Evolutionary conservation across 2,797 vertebrate species (phyloP), one percentile per base, ranked within the genome.

Genomic region (Eidolon dupreanum): DNA sequence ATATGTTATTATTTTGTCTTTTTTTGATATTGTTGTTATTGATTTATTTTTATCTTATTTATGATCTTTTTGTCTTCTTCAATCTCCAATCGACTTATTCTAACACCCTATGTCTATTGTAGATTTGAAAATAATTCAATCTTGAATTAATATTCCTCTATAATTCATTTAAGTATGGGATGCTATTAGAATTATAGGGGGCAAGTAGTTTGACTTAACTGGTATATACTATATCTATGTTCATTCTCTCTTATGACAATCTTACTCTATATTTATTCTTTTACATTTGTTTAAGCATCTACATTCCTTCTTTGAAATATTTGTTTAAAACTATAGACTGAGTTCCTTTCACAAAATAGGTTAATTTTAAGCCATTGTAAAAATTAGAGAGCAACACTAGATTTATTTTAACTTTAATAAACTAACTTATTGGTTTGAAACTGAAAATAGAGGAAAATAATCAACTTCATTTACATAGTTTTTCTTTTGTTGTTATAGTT

Each of bases 401-500:
- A 68, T 71, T 70, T 6, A 81, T 91, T 97, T 94, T 95, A 12
- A 38, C 59, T 17, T 77, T 20, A 93, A 83, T 16, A 93, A 82
- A 88, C 93, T 87, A 95, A 97, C 41, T 90, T 84, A 92, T 5
- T 59, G 20, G 5, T 94, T 97, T 96, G 84, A 95, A 96, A 87
- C 68, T 95, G 61, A 94, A 93, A 96, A 93, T 17, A 84, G 13
- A 49, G n/a, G 31, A 91, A 95, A 73, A 43, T 79, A 89, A 93
- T 20, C 90, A 46, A 71, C 3, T 36, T 57, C 75, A 93, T 97
- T 95, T 97, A 53, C 96, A 96, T 11, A 97, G 38, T 55, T 93
- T 97, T 94, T 20, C 6, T 63, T 93, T 97, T 92, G 7, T 7
- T 78, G 9, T 16, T 95, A 95, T 96, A 93, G 84, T 96, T 98